Evolutionary conservation across 2,888 invertebrate species (phyloP), one percentile per base, ranked within the genome.

Genomic region (Brenthis hecate): DNA sequence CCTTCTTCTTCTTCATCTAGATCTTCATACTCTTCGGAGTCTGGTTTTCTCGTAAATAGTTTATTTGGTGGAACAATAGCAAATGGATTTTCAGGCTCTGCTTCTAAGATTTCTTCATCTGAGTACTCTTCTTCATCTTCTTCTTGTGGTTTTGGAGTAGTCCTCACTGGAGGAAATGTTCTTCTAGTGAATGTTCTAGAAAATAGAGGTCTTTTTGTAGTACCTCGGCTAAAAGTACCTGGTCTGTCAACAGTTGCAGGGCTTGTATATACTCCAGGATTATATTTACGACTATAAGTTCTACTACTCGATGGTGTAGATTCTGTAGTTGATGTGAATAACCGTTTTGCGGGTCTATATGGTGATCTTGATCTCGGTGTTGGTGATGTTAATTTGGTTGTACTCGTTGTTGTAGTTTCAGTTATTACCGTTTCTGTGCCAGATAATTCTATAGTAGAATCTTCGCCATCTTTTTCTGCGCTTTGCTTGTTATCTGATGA

Each of bases 281-380:
- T 93, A 74, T 84, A 93, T 80, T 92, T 93, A 19, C 93, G 87
- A 70, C 93, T 93, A 66, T 89, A 93, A n/a, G 83, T 82, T 81
- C 86, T 85, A 70, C 85, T 91, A 53, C 89, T 90, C 13, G 87
- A 85, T 53, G 88, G 81, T 13, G 83, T 69, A 28, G 88, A 74
- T 76, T 90, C 89, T n/a, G 93, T 93, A 19, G 91, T 87, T 23
- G 92, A 86, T 13, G 91, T 87, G 48, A 89, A 88, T 56, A 87
- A 70, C 73, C 84, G 84, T 76, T 91, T 92, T 32, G 84, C 81
- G 63, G 93, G 92, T 73, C 86, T 85, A 56, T 91, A 93, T 32
- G 92, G 89, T 60, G 86, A 76, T 69, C 93, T 85, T 48, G 85
- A 78, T 57, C 89, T 81, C 60, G 83, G 72, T 11, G 89, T 75